A percentile compares a stretch with the other conserved stretches of the same genome.
These are phyloP conservation scores for Pterophyllum scalare DNA, from an alignment of 2,113 vertebrate species.

Conservation along the genomic window DNA sequence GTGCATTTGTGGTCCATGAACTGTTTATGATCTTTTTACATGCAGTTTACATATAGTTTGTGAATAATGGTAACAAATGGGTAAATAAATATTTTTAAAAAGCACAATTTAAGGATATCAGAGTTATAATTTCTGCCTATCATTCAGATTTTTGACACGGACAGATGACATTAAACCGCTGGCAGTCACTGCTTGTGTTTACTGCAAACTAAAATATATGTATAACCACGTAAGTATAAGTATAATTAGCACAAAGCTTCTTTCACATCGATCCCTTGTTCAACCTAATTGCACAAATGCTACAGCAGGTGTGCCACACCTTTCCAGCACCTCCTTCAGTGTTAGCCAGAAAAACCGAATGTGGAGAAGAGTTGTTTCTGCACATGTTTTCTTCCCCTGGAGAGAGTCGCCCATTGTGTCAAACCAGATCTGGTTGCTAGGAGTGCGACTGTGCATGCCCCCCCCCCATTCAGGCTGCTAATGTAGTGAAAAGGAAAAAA, in stretches of 20 bases:
- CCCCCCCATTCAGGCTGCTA: neutral
- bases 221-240: neutral
- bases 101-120: too few relatives aligned
- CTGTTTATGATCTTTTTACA: neutral
- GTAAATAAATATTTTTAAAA: too few relatives aligned
- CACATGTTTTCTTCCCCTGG: constrained; percentile 21
- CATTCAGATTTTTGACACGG: too few relatives aligned
- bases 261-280: neutral
- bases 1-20: neutral
- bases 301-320: constrained; percentile 9
- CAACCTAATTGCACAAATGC: neutral
- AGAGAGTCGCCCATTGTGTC: constrained; percentile 50
- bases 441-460: constrained; percentile 19
- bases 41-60: neutral
- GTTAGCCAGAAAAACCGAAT: neutral
- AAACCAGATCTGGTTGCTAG: constrained; percentile 54
- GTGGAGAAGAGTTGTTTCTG: constrained; percentile 15
- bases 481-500: constrained; percentile 15
- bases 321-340: constrained; percentile 5
- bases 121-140: too few relatives aligned
- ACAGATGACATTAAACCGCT: too few relatives aligned
- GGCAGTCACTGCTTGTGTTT: neutral
- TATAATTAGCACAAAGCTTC: neutral
- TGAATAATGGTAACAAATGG: neutral
- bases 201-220: neutral